phyloP scores from a whole-genome alignment of 2,797 vertebrate species.

The Coluber constrictor region DNA sequence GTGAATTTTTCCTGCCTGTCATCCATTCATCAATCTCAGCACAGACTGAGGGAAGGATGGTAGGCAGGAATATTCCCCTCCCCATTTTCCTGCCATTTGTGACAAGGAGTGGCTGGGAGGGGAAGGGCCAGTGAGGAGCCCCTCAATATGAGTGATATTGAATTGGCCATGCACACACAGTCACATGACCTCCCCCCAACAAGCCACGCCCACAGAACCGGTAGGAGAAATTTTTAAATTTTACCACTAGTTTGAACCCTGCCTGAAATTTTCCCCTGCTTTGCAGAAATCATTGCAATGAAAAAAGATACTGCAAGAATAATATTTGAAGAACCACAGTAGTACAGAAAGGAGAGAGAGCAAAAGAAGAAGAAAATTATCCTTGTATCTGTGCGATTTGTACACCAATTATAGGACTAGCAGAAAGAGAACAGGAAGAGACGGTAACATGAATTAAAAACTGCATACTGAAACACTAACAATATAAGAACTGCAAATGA shows the following conservation, averaged over 20 bases:
- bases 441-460: background rate
- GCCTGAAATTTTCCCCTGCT: background rate
- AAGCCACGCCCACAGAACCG: no score
- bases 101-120: no score
- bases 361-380: background rate
- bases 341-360: background rate
- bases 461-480: background rate
- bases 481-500: background rate
- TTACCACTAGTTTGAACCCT: constrained; percentile 16
- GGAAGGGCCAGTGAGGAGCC: no score
- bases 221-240: no score
- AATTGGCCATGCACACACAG: no score
- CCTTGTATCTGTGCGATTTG: background rate
- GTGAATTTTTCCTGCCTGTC: no score
- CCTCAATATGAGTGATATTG: no score
- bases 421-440: background rate
- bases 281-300: background rate
- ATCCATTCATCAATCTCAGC: no score
- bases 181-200: no score
- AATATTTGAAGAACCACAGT: background rate
- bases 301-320: background rate
- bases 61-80: no score
- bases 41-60: no score
- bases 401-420: background rate
- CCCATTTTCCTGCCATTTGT: no score